Percentiles rank a stretch among this genome's conserved stretches.
Conservation (phyloP, 2,888 invertebrate genomes). For the Operophtera brumata region DNA sequence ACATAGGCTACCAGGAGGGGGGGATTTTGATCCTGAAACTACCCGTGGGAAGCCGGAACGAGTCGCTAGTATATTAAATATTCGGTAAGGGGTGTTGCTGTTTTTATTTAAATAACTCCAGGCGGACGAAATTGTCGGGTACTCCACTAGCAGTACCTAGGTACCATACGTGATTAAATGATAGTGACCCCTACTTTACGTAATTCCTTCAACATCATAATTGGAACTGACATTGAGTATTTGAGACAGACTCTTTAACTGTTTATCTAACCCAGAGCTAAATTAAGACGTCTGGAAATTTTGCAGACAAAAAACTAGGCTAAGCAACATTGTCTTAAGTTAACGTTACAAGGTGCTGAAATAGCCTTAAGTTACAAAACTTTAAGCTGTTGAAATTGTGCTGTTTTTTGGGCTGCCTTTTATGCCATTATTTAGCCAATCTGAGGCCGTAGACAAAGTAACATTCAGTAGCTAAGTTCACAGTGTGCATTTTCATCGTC, state of each 20-base stretch:
- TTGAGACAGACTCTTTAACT: conserved; percentile 40
- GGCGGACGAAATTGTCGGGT: too few species aligned
- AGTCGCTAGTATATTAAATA: too few species aligned
- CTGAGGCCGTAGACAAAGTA: too few species aligned
- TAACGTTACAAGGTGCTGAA: conserved; percentile 7
- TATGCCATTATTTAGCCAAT: neutral
- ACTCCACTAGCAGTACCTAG: too few species aligned
- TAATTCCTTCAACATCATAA: conserved; percentile 55
- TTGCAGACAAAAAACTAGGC: conserved; percentile 4
- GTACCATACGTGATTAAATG: neutral
- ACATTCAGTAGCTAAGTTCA: too few species aligned
- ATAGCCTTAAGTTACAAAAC: neutral
- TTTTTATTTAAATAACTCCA: too few species aligned
- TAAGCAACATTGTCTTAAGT: conserved; percentile 5
- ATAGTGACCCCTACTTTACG: conserved; percentile 38
- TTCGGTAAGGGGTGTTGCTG: too few species aligned
- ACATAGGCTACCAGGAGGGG: too few species aligned
- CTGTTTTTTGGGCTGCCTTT: neutral
- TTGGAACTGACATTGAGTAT: conserved; percentile 45
- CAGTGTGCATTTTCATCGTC: too few species aligned
- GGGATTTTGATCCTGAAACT: too few species aligned
- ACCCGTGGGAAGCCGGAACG: too few species aligned
- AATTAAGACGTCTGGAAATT: conserved; percentile 44
- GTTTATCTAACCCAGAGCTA: conserved; percentile 54
- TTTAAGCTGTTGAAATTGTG: neutral